Conservation (phyloP, 1,140 invertebrate genomes). For the Drosophila melanogaster region DNA sequence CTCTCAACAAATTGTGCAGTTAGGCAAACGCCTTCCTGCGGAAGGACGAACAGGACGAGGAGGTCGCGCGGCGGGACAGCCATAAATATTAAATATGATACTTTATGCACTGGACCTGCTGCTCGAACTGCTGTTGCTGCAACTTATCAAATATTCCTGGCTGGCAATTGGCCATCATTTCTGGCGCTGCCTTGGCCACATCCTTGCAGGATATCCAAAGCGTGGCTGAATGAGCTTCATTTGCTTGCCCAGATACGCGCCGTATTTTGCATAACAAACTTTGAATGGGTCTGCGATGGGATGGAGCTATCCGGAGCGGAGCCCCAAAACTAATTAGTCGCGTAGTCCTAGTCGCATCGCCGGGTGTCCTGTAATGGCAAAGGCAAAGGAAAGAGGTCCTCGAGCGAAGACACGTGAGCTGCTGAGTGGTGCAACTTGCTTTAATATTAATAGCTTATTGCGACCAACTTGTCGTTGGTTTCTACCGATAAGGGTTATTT, state of each 20-base stretch:
- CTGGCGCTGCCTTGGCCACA: slow-evolving; percentile 71
- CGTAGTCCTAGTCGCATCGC: slow-evolving; percentile 18
- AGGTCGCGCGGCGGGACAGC: slow-evolving; percentile 22
- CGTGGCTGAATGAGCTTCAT: slow-evolving; percentile 75
- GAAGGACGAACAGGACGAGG: slow-evolving; percentile 11
- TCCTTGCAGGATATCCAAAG: slow-evolving; percentile 63
- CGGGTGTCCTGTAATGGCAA: slow-evolving; percentile 15
- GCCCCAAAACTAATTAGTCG: slow-evolving; percentile 78
- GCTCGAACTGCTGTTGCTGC: slow-evolving; percentile 21
- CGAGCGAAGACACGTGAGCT: slow-evolving; percentile 66
- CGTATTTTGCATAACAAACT: slow-evolving; percentile 81
- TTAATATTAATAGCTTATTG: slow-evolving; percentile 79
- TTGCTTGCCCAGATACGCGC: slow-evolving; percentile 65
- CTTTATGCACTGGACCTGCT: slow-evolving; percentile 57
- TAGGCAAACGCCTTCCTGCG: slow-evolving; percentile 24
- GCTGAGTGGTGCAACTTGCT: slow-evolving; percentile 41
- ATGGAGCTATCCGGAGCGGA: slow-evolving; percentile 10
- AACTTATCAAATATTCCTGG: slow-evolving; percentile 82
- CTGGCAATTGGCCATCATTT: slow-evolving; percentile 77
- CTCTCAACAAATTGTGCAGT: slow-evolving; percentile 53
- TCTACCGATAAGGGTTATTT: too few species aligned
- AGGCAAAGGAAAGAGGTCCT: slow-evolving; percentile 20
- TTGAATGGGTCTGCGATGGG: slow-evolving; percentile 17
- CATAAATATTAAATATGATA: slow-evolving; percentile 84
- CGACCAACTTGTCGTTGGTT: slow-evolving; percentile 43